Conservation (phyloP, 23 tunicate genomes). For the Halocynthia aurantium region DNA sequence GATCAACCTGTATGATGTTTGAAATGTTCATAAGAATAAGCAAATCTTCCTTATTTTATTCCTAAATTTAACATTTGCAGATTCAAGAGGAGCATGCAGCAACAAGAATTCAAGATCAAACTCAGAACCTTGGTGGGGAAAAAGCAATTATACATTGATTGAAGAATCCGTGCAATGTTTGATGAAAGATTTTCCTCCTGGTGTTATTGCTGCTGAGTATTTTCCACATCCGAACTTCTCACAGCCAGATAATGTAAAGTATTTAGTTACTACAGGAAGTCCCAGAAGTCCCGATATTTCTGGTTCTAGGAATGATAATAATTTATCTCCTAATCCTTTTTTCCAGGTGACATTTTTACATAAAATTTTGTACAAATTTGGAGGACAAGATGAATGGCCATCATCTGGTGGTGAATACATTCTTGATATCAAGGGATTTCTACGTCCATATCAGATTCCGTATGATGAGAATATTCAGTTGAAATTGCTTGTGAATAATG, state of each 20-base stretch:
- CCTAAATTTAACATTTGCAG: not conserved
- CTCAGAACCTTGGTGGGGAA: conserved; percentile 29
- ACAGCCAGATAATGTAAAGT: conserved; percentile 35
- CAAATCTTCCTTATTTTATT: not conserved
- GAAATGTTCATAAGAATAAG: not conserved
- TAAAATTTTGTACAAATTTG: too few relatives aligned
- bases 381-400: too few relatives aligned
- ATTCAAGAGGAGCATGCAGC: not conserved
- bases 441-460: too few relatives aligned
- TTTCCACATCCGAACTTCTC: not conserved
- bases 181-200: conserved; percentile 25
- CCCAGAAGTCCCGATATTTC: too few relatives aligned
- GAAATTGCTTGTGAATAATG: too few relatives aligned
- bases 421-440: too few relatives aligned
- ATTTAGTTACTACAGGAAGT: too few relatives aligned
- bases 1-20: not conserved
- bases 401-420: too few relatives aligned
- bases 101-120: not conserved
- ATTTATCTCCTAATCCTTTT: too few relatives aligned
- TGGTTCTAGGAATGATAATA: too few relatives aligned
- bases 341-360: too few relatives aligned
- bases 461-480: too few relatives aligned
- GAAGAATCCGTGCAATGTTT: conserved; percentile 30
- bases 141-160: not conserved
- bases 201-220: conserved; percentile 30